Evolutionary conservation across 2,888 invertebrate genomes (phyloP).

Genomic region (Ectobius pallidus): DNA sequence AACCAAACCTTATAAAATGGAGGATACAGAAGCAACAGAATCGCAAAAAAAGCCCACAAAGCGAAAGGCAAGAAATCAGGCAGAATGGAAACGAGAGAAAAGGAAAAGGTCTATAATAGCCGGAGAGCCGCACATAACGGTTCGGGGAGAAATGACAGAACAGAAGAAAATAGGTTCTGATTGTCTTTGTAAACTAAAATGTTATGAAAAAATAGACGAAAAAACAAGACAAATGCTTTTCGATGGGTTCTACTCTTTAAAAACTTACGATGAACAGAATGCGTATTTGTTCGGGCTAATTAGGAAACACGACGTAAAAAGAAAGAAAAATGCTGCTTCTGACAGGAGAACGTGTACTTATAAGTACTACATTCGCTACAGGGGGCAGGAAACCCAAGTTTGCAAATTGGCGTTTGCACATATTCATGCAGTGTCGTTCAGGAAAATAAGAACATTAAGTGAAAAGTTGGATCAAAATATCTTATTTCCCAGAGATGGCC

Average conservation of each 20-base stretch:
- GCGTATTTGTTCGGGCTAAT: constrained; percentile 64
- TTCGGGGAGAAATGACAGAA: constrained; percentile 63
- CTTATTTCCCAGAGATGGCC: constrained; percentile 63
- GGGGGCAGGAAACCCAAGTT: constrained; percentile 62
- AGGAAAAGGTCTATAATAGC: constrained; percentile 63
- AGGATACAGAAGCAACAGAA: constrained; percentile 31
- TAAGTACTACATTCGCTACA: constrained; percentile 63
- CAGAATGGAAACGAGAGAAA: constrained; percentile 66
- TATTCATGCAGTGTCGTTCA: constrained; percentile 63
- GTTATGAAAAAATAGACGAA: constrained; percentile 61
- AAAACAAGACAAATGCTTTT: constrained; percentile 60
- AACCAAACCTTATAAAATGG: constrained; percentile 36
- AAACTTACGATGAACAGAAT: constrained; percentile 65
- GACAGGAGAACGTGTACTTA: constrained; percentile 63
- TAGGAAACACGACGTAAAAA: constrained; percentile 63
- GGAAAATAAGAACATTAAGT: constrained; percentile 63
- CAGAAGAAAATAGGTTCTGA: constrained; percentile 62
- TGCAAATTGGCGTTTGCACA: constrained; percentile 65
- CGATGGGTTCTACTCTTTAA: constrained; percentile 63
- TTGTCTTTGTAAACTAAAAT: constrained; percentile 61
- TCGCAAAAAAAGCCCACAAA: constrained; percentile 37
- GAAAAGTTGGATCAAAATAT: constrained; percentile 66
- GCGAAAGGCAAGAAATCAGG: constrained; percentile 48
- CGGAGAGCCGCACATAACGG: constrained; percentile 62
- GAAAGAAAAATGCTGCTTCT: constrained; percentile 62